Conservation (phyloP, 1,140 invertebrate genomes). For the Cyclargus thomasi region DNA sequence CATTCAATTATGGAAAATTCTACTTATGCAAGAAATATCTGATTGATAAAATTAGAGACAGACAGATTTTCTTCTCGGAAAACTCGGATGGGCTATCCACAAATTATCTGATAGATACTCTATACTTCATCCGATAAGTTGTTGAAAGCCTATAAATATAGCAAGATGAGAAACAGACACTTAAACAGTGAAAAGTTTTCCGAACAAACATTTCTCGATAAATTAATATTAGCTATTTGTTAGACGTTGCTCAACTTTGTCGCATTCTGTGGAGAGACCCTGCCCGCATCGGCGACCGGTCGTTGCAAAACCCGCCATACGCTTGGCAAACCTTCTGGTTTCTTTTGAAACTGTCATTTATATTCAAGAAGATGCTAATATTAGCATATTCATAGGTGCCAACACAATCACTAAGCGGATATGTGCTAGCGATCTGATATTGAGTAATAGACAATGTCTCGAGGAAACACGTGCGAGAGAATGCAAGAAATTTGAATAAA, state of each 20-base stretch:
- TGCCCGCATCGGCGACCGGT: constrained; percentile 45
- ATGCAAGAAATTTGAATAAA: too few species aligned
- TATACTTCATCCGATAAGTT: too few species aligned
- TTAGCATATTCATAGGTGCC: background rate
- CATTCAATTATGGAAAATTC: too few species aligned
- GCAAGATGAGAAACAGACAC: too few species aligned
- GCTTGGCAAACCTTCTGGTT: constrained; percentile 46
- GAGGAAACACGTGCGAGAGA: too few species aligned
- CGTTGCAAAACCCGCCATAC: constrained; percentile 52
- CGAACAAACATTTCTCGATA: constrained; percentile 21
- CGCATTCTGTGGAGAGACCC: constrained; percentile 60
- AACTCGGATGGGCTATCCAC: too few species aligned
- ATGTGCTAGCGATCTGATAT: background rate
- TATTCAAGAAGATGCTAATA: constrained; percentile 42
- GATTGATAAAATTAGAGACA: too few species aligned
- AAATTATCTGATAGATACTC: too few species aligned
- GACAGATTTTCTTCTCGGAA: too few species aligned
- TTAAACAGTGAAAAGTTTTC: too few species aligned
- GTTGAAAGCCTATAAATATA: too few species aligned
- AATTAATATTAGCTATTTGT: constrained; percentile 22
- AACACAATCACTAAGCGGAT: background rate
- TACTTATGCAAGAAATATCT: too few species aligned
- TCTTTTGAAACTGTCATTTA: constrained; percentile 57
- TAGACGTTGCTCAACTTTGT: constrained; percentile 43
- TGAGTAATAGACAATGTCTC: background rate